Evolutionary conservation across 30 jellyfish, hydroid and myxozoan species (phyloP).

Genomic region (Pelagia noctiluca): DNA sequence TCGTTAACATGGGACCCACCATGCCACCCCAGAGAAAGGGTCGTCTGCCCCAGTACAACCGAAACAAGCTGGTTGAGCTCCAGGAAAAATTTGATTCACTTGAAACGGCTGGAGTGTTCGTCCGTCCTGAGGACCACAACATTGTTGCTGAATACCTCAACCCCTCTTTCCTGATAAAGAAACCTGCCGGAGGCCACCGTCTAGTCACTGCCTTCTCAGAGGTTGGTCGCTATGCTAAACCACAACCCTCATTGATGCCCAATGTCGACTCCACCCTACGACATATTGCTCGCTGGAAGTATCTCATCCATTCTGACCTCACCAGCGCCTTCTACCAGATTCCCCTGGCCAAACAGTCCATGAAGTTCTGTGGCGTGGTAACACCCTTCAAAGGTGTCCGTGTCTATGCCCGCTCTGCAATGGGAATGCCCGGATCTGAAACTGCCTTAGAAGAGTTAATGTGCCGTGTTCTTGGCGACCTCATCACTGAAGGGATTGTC

Average conservation of each 20-base stretch:
- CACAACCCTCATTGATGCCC: constrained; percentile 78
- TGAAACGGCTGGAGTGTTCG: constrained; percentile 65
- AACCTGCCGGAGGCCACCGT: constrained; percentile 71
- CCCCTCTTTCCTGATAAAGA: constrained; percentile 74
- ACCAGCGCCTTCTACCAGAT: constrained; percentile 72
- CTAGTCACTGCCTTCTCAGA: constrained; percentile 77
- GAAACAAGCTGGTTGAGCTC: constrained; percentile 43
- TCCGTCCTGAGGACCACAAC: constrained; percentile 55
- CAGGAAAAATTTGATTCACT: constrained; percentile 59
- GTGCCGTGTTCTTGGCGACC: constrained; percentile 62
- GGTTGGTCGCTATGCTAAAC: constrained; percentile 62
- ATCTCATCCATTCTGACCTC: constrained; percentile 53
- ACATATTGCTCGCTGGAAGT: constrained; percentile 64
- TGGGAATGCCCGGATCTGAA: constrained; percentile 85
- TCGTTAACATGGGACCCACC: constrained; percentile 70
- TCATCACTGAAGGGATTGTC: constrained; percentile 41
- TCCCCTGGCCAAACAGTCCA: constrained; percentile 63
- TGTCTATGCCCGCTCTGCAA: constrained; percentile 64
- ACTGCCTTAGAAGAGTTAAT: constrained; percentile 74
- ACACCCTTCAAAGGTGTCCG: constrained; percentile 76
- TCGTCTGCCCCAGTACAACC: constrained; percentile 50
- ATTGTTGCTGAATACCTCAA: constrained; percentile 59
- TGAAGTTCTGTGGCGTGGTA: constrained; percentile 74
- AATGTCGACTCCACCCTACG: constrained; percentile 75
- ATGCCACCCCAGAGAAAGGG: constrained; percentile 71